Evolutionary conservation across 2,113 vertebrate species (phyloP).

Genomic region (Menura novaehollandiae): DNA sequence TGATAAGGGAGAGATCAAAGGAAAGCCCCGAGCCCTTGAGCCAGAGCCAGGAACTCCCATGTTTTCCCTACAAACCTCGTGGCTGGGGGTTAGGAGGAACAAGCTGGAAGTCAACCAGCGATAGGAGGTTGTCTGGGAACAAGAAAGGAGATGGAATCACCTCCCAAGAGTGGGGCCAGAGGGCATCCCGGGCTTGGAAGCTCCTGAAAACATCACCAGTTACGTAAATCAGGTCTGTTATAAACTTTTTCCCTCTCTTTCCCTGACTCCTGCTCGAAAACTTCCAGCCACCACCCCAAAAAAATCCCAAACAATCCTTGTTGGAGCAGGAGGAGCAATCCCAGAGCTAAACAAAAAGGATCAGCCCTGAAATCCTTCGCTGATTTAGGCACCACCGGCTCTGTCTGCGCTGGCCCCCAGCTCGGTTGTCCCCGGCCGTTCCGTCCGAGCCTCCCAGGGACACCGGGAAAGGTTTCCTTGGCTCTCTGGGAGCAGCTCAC

Average conservation of each 20-base stretch:
- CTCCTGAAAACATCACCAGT: neutral
- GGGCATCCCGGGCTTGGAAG: neutral
- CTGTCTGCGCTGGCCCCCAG: fast-evolving
- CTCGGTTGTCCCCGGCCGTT: neutral
- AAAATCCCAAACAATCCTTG: neutral
- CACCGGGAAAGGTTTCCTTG: neutral
- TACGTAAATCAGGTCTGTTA: neutral
- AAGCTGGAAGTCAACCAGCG: neutral
- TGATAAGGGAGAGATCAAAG: neutral
- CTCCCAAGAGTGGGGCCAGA: neutral
- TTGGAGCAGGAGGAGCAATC: neutral
- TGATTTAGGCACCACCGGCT: neutral
- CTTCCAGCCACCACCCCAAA: neutral
- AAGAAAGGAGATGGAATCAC: neutral
- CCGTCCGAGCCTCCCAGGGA: neutral
- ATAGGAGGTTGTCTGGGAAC: neutral
- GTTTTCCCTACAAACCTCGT: neutral
- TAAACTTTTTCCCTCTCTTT: neutral
- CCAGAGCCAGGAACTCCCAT: conserved; percentile 8
- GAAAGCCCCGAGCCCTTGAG: neutral
- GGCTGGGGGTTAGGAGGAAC: neutral
- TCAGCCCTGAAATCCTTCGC: neutral
- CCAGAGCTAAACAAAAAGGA: neutral
- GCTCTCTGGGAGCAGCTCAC: neutral
- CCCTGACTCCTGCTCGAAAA: neutral